Conservation (phyloP, 2,888 invertebrate species). For the Lymantria monacha region DNA sequence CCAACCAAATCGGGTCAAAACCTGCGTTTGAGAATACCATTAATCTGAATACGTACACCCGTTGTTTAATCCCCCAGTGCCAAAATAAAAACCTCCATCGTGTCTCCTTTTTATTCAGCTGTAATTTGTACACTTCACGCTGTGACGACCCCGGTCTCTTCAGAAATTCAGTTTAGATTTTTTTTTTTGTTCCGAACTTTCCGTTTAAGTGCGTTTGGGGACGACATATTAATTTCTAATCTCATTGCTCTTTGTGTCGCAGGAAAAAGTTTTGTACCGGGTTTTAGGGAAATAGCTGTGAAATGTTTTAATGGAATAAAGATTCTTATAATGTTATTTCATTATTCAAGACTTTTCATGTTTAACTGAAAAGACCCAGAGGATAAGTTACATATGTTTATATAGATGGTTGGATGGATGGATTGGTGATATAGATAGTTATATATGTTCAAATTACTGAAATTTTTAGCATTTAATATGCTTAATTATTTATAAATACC, state of each 20-base stretch:
- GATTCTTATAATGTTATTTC: background rate
- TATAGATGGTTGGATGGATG: no score
- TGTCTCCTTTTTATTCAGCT: conserved; percentile 26
- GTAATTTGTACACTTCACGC: conserved; percentile 26
- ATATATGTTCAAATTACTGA: no score
- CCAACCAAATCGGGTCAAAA: background rate
- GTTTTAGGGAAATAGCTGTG: background rate
- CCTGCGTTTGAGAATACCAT: conserved; percentile 2
- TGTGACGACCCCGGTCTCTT: background rate
- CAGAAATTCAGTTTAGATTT: conserved; percentile 5
- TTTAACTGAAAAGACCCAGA: no score
- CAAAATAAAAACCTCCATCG: conserved; percentile 34
- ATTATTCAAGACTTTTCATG: background rate
- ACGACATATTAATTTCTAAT: conserved; percentile 14
- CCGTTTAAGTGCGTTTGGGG: conserved; percentile 8
- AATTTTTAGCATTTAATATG: no score
- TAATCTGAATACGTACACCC: conserved; percentile 8
- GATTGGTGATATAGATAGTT: no score
- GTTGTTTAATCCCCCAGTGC: conserved; percentile 32
- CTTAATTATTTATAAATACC: no score
- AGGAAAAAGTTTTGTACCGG: background rate
- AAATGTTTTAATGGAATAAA: background rate
- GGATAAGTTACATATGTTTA: no score
- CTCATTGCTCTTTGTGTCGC: conserved; percentile 3
- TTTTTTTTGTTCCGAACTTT: conserved; percentile 7